Base-by-base conservation (phyloP, 2,888 invertebrate genomes). In the Orthonevra nobilis region DNA sequence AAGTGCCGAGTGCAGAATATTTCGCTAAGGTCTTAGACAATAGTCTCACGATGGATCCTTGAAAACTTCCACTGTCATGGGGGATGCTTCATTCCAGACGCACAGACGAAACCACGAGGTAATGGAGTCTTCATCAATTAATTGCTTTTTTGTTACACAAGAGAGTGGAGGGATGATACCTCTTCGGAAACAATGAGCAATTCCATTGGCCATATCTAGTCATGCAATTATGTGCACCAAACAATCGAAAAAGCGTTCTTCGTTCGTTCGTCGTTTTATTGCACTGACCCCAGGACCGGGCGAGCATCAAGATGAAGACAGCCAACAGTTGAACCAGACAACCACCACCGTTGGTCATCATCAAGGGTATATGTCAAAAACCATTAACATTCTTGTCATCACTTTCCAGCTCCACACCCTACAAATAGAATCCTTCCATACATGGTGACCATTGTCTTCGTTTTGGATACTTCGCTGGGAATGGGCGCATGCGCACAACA, bases 301-400 rank as follows among this genome's bases (percentile, higher is more conserved):
- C 9, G 17, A 15, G 23, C 15, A 12, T 6, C 7, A 12, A 30
- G 38, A 58, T 6, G 20, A 58, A 7, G 30, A 46, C 40, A 40
- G 38, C 48, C 48, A 69, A 50, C 40, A 34, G 14, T 9, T 19
- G 7, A 30, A 14, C 40, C 15, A 4, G n/a, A n/a, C n/a, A n/a
- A n/a, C n/a, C n/a, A 36, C 69, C 23, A 64, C 77, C 79, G 60
- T 54, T 66, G 72, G 66, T 60, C 73, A 73, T 66, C 60, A 73
- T 66, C 82, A 82, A 82, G 83, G 82, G 82, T 82, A 81, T 82
- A 83, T 83, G 83, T 84, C 84, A 82, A 83, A 83, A 84, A 82
- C 84, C 83, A 84, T 84, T 84, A 84, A 84, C 83, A 84, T 84
- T 84, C 83, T 82, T 84, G 84, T 84, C 84, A 83, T 84, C 83